phyloP scores from a whole-genome alignment of 1,140 invertebrate species.

The Watersipora subatra region DNA sequence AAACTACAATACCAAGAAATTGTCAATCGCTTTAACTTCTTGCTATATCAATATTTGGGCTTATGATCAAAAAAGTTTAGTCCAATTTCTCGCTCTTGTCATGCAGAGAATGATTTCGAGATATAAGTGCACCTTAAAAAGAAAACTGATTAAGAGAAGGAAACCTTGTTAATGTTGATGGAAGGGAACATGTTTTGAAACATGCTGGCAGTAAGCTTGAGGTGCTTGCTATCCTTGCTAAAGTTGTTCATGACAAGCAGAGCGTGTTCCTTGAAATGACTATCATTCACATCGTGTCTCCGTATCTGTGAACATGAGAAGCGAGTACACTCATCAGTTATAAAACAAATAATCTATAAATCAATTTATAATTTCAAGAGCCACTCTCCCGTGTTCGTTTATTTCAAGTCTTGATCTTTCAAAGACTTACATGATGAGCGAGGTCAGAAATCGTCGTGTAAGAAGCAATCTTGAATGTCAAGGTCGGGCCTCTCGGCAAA shows the following conservation, averaged over 20 bases:
- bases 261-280: conserved; percentile 70
- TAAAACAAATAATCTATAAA: too few species aligned
- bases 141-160: too few species aligned
- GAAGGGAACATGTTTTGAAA: conserved; percentile 98
- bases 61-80: too few species aligned
- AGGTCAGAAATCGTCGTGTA: background rate
- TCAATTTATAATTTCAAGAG: too few species aligned
- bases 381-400: too few species aligned
- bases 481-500: conserved; percentile 55
- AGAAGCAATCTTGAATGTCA: conserved; percentile 57
- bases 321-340: too few species aligned
- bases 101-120: too few species aligned
- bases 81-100: too few species aligned
- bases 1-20: too few species aligned
- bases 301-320: conserved; percentile 65
- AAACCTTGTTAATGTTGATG: conserved; percentile 77
- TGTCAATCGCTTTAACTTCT: too few species aligned
- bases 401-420: background rate
- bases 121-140: too few species aligned
- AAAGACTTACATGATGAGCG: background rate
- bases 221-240: conserved; percentile 55
- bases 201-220: conserved; percentile 82
- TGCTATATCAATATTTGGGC: too few species aligned
- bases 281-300: conserved; percentile 53
- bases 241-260: conserved; percentile 89